A percentile compares a stretch with the other conserved stretches of the same genome.
phyloP scores from a whole-genome alignment of 2,888 invertebrate species.

The Papilio protenor region DNA sequence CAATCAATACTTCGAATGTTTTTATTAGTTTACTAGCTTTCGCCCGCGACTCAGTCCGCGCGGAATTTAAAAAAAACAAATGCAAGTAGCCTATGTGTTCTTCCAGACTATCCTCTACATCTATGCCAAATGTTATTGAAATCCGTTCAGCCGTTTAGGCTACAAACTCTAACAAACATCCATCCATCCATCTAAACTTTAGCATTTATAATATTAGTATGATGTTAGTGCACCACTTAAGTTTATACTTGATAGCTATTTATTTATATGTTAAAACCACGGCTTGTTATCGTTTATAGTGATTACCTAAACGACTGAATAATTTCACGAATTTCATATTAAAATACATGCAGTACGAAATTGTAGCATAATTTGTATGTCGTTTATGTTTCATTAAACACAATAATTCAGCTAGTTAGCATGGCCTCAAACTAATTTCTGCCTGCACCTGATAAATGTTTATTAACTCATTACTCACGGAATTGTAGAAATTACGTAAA shows the following conservation, averaged over 20 bases:
- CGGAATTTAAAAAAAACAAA: too few relatives aligned
- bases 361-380: conserved; percentile 2
- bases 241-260: neutral
- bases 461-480: neutral
- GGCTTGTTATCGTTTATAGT: neutral
- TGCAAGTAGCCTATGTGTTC: too few relatives aligned
- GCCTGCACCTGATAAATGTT: neutral
- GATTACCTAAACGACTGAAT: neutral
- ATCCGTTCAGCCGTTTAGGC: too few relatives aligned
- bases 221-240: conserved; percentile 1
- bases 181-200: too few relatives aligned
- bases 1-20: conserved; percentile 1
- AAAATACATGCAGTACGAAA: neutral
- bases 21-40: conserved; percentile 10
- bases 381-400: conserved; percentile 13
- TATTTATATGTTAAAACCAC: neutral
- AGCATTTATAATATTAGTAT: too few relatives aligned
- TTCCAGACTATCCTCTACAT: too few relatives aligned
- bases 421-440: conserved; percentile 1
- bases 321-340: neutral
- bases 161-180: too few relatives aligned
- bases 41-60: too few relatives aligned
- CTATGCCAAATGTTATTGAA: too few relatives aligned
- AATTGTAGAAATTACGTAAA: neutral
- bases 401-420: conserved; percentile 9